phyloP scores from a whole-genome alignment of 53 echinoderm and acorn worm genomes.

The Holothuria scabra region DNA sequence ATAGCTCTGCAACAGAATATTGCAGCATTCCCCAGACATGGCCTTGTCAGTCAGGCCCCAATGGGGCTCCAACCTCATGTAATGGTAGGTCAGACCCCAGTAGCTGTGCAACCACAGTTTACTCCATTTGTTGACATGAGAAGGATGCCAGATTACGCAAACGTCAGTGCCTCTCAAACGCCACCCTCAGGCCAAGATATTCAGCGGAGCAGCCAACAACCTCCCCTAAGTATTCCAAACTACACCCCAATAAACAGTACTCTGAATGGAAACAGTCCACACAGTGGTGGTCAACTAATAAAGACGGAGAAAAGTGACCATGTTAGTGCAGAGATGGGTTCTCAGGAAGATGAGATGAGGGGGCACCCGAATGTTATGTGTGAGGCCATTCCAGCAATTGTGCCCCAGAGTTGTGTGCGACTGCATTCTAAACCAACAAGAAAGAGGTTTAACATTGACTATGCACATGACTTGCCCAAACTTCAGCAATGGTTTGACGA shows the following conservation, averaged over 20 bases:
- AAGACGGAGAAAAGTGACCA: not conserved
- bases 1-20: conserved; percentile 41
- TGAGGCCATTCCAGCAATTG: conserved; percentile 23
- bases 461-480: conserved; percentile 87
- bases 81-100: conserved; percentile 45
- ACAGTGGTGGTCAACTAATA: not conserved
- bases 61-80: conserved; percentile 44
- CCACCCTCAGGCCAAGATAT: not conserved
- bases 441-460: conserved; percentile 96
- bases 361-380: not conserved
- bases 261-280: not conserved
- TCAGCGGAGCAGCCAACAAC: not conserved
- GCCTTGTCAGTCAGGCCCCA: conserved; percentile 33
- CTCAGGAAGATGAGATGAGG: conserved; percentile 12
- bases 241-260: conserved; percentile 18
- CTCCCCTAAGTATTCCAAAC: conserved; percentile 26
- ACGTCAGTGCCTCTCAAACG: not conserved
- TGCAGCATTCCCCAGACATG: conserved; percentile 41
- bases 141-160: conserved; percentile 4
- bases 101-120: conserved; percentile 41
- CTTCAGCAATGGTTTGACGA: conserved; percentile 89
- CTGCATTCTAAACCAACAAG: conserved; percentile 55
- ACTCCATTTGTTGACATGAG: conserved; percentile 43
- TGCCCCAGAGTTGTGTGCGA: conserved; percentile 25
- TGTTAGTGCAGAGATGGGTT: not conserved